Evolutionary conservation across 2,797 vertebrate species (phyloP), one percentile per base, ranked within the genome.

Genomic region (Eutrigla gurnardus): DNA sequence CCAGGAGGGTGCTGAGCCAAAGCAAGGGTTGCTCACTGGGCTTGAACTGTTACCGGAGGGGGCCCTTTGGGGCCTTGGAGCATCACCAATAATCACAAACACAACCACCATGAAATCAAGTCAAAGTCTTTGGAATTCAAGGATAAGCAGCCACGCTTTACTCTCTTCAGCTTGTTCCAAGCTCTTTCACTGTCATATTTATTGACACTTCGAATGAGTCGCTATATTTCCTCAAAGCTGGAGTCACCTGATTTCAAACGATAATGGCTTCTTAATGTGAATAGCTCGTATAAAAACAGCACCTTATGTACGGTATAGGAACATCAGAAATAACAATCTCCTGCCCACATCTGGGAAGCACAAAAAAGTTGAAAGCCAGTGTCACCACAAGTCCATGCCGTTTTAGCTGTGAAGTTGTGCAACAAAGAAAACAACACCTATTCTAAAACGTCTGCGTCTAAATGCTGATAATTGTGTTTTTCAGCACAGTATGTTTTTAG

Each of bases 391-490:
- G 42, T 77, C 79, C 79, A 78, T 5, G 7, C 77, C 70, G 76
- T 14, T 84, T 80, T 86, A 65, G 66, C 70, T 76, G 67, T 71
- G 73, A 85, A 77, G 75, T 49, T 54, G 57, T 70, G 55, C 57
- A 70, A 69, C 32, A 71, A 39, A 42, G 35, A 75, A 76, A 57
- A 83, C 75, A 90, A 89, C 86, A 90, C 86, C 86, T 85, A 81
- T 83, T 87, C 50, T 69, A 67, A 80, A 85, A 84, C 25, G 9
- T 70, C 78, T 52, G 82, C 43, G 4, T 81, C 78, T 91, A 89
- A 90, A 82, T 60, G 81, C 65, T 84, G 79, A 83, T 91, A 92
- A 90, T 90, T 92, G 87, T 90, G 91, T 87, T 86, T 87, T 84
- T 85, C 54, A 7, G 61, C 17, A 37, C 71, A 83, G 77, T 84